A percentile compares a stretch with the other conserved stretches of the same genome.
Conservation (phyloP, 2,797 vertebrate species). For the Pangasius krempfi region DNA sequence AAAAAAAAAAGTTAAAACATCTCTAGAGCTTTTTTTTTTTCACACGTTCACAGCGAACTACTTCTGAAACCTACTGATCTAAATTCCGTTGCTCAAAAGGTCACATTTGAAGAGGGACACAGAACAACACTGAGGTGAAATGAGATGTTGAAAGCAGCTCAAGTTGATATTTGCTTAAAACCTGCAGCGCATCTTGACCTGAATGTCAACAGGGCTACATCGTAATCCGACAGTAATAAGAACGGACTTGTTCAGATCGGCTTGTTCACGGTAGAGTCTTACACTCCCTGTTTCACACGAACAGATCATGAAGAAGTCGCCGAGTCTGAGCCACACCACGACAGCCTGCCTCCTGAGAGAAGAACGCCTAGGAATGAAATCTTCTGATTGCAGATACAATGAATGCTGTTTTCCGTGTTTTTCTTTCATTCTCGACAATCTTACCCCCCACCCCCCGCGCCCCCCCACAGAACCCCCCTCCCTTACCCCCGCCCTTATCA, state of each 20-base stretch:
- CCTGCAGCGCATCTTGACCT: conserved; percentile 50
- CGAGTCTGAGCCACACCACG: conserved; percentile 14
- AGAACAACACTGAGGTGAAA: conserved; percentile 26
- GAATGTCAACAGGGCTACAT: conserved; percentile 53
- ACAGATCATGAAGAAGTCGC: conserved; percentile 29
- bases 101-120: conserved; percentile 26
- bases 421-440: neutral
- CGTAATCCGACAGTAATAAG: conserved; percentile 41
- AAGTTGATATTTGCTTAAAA: conserved; percentile 39
- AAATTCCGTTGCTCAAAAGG: neutral
- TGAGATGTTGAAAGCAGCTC: conserved; percentile 5
- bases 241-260: conserved; percentile 35
- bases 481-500: neutral
- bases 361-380: conserved; percentile 33
- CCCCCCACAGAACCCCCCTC: too few relatives aligned
- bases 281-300: conserved; percentile 12
- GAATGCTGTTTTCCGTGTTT: neutral
- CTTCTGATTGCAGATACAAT: conserved; percentile 10
- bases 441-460: too few relatives aligned
- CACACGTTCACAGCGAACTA: neutral
- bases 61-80: conserved; percentile 10
- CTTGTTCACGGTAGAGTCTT: conserved; percentile 12
- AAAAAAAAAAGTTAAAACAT: neutral
- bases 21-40: neutral
- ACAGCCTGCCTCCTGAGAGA: neutral